These are phyloP conservation scores for Drosophila pseudoananassae DNA, from an alignment of 1,140 invertebrate genomes.

Conservation along the genomic window DNA sequence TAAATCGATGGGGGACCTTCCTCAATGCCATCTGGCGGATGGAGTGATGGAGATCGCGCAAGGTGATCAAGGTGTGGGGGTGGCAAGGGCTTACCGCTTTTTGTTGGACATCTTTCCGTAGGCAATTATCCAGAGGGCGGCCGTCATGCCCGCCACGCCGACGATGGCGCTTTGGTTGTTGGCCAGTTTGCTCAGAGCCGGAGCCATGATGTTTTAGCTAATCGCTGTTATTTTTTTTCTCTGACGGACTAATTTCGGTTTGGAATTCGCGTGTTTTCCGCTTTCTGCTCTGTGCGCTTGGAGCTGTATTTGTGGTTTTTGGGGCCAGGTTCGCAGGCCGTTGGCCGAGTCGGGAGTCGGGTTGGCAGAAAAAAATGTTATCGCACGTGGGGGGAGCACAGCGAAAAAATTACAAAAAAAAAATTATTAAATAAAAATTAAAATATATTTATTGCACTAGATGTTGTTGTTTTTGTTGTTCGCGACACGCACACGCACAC, in stretches of 20 bases:
- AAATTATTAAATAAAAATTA: background rate
- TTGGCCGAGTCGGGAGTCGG: background rate
- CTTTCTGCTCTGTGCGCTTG: slow-evolving; percentile 28
- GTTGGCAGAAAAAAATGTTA: background rate
- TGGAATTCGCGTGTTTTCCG: slow-evolving; percentile 25
- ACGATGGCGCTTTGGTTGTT: slow-evolving; percentile 85
- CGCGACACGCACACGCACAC: slow-evolving; percentile 4
- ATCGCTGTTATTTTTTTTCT: slow-evolving; percentile 4
- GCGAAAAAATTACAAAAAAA: slow-evolving; percentile 22
- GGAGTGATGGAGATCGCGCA: background rate
- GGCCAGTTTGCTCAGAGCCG: slow-evolving; percentile 87
- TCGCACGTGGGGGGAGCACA: slow-evolving; percentile 33
- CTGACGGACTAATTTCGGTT: slow-evolving; percentile 1
- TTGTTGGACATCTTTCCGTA: slow-evolving; percentile 84
- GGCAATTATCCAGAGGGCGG: slow-evolving; percentile 86
- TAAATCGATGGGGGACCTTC: slow-evolving; percentile 59
- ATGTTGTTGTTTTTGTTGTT: slow-evolving; percentile 12
- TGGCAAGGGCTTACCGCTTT: slow-evolving; percentile 69
- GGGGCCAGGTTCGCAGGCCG: background rate
- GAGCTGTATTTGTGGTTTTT: background rate
- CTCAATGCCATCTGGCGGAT: slow-evolving; percentile 29
- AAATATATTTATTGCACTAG: slow-evolving; percentile 15
- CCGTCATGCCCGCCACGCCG: slow-evolving; percentile 85
- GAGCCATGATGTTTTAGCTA: slow-evolving; percentile 86
- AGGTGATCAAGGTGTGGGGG: background rate